A percentile compares a stretch with the other conserved stretches of the same genome.
Conservation (phyloP, 64 coral and sea anemone genomes). For the Montipora foliosa region DNA sequence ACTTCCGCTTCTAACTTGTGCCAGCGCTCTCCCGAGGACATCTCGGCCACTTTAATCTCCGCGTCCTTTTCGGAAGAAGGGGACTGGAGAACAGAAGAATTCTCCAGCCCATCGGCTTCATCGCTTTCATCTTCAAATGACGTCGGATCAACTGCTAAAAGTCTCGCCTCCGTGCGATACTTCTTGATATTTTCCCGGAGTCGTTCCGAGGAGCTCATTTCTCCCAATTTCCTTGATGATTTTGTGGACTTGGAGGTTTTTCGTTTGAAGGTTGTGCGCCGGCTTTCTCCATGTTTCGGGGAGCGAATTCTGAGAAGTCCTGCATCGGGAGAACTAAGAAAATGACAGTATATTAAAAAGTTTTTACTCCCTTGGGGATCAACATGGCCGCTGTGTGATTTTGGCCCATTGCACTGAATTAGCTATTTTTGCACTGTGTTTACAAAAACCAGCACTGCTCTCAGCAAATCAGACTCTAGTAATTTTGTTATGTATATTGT, state of each 20-base stretch:
- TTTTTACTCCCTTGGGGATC: too few relatives aligned
- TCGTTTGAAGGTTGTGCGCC: slow-evolving; percentile 73
- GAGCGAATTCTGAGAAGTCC: slow-evolving; percentile 5
- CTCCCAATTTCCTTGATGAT: slow-evolving; percentile 39
- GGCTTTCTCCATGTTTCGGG: slow-evolving; percentile 5
- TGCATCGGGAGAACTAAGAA: slow-evolving; percentile 16
- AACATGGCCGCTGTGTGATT: too few relatives aligned
- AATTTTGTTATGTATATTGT: too few relatives aligned
- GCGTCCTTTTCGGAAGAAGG: slow-evolving; percentile 32
- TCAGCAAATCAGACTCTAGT: too few relatives aligned
- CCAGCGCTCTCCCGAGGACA: slow-evolving; percentile 58
- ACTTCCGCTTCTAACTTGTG: slow-evolving; percentile 75
- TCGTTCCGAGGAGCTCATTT: slow-evolving; percentile 69
- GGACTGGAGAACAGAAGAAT: slow-evolving; percentile 44
- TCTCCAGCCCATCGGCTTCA: slow-evolving; percentile 6
- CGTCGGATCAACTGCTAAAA: slow-evolving; percentile 65
- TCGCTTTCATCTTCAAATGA: slow-evolving; percentile 12
- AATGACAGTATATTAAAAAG: not conserved
- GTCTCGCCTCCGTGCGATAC: slow-evolving; percentile 83
- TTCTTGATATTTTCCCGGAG: slow-evolving; percentile 89
- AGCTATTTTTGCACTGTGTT: too few relatives aligned
- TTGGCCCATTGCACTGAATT: too few relatives aligned
- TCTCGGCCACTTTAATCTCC: slow-evolving; percentile 46
- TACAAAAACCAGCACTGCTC: too few relatives aligned
- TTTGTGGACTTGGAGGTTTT: slow-evolving; percentile 60